Evolutionary conservation across 2,113 vertebrate species (phyloP), one percentile per base, ranked within the genome.

Genomic region (Cisticola juncidis): DNA sequence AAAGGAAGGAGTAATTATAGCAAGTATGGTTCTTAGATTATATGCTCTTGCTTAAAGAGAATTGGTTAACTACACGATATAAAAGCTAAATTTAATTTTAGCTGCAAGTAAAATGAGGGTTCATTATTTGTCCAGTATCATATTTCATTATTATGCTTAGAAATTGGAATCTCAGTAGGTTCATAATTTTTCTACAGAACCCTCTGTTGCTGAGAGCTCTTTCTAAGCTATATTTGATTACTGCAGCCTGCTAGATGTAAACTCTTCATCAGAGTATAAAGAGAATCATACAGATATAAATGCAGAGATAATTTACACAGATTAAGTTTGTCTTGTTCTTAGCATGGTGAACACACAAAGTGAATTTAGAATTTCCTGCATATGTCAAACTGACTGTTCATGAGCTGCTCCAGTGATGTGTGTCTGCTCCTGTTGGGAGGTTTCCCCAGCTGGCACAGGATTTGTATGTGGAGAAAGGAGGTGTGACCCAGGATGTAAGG

Each of bases 351-450:
- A 11, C n/a, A 42, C 31, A 42, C 8, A 28, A 58, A 73, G 44
- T 0, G 0, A 1, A 0, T 18, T 72, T n/a, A 62, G 45, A 8
- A 11, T 9, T 50, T 83, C 38, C 40, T 77, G 22, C 18, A 9
- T 21, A 14, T 24, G 35, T 44, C 70, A 45, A 20, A 42, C 11
- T 23, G 40, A 61, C 18, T 36, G 15, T 31, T 54, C 26, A 38
- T 86, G 57, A 66, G 35, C 40, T 79, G 29, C 47, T 71, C n/a
- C 61, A 6, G 22, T 61, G 40, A 9, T 18, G 12, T 44, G 14
- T 0, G 0, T n/a, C 78, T 73, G 19, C 18, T 57, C 23, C 18
- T 36, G 4, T 26, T 1, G 6, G 29, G 23, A 50, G 33, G 7
- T 69, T 90, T 71, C 35, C 31, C 25, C 40, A 64, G 8, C 0